Base-by-base conservation (phyloP, 2,113 vertebrate genomes). In the Thoracochromis brauschi region DNA sequence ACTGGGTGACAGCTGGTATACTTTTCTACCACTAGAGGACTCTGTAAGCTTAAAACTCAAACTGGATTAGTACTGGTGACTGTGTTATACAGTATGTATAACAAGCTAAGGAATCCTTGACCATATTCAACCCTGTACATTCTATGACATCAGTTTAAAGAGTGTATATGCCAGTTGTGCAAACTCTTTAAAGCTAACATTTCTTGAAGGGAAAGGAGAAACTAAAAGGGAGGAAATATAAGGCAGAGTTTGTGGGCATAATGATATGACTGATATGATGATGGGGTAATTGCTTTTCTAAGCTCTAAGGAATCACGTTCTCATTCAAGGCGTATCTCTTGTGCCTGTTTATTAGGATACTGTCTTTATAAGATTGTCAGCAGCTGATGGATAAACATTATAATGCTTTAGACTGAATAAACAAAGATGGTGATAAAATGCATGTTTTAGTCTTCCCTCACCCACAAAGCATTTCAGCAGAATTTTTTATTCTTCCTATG, bases 11-110 rank as follows among this genome's bases (percentile, higher is more conserved):
- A 58, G 40, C 14, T 9, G 42, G 68, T n/a, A 51, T 26, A 57
- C 9, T 63, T 81, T 24, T 45, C 7, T 42, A 88, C 93, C 94
- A 94, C 91, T 83, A 94, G 95, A 93, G 93, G 88, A 83, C 91
- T 89, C 87, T 92, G 5, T 90, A 85, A 80, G 87, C 82, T 81
- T 40, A 84, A 85, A 84, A 68, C 55, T 63, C 2, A 29, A 10
- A 5, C 5, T 40, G 11, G 7, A n/a, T 80, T 49, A 21, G 9
- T 51, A 4, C 42, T 21, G 78, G 3, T 31, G 45, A 78, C 71
- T 31, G 26, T n/a, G 0, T 5, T 49, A 31, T n/a, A 78, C 13
- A 81, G 33, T 58, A n/a, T 31, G 8, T 12, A 12, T 14, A 5
- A 71, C 40, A 7, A 5, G n/a, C 8, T 83, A 17, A 58, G 58